These are phyloP conservation scores for Ianthella basta DNA, from an alignment of 37 sponge, comb jelly and placozoan species.

Conservation along the genomic window DNA sequence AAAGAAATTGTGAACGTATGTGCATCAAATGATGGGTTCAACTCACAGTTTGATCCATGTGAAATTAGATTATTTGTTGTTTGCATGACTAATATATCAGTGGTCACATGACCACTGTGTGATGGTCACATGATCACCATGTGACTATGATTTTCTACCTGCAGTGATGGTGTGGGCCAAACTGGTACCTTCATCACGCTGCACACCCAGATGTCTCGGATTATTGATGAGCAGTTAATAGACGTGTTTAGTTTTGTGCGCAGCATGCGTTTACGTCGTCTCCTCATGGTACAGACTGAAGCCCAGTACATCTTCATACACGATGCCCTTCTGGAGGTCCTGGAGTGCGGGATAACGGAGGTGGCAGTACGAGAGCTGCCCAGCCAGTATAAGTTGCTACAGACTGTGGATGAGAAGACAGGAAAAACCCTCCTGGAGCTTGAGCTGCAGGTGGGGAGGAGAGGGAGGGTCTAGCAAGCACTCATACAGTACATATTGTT, in stretches of 20 bases:
- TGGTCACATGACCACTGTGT: no score
- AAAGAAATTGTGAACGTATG: no score
- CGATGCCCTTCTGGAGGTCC: conserved; percentile 88
- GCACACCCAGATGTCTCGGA: conserved; percentile 62
- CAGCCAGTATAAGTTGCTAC: conserved; percentile 60
- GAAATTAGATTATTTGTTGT: no score
- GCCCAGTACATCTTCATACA: conserved; percentile 94
- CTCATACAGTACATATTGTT: no score
- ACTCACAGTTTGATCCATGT: no score
- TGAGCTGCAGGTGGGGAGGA: conserved; percentile 39
- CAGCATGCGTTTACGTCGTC: conserved; percentile 66
- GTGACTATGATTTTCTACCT: background rate
- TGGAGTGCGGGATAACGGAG: conserved; percentile 86
- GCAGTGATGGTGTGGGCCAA: conserved; percentile 95
- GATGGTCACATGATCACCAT: no score
- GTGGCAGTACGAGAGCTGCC: conserved; percentile 75
- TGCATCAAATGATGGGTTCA: no score
- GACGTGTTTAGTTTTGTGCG: conserved; percentile 78
- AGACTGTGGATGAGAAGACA: conserved; percentile 32
- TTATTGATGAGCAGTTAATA: conserved; percentile 50
- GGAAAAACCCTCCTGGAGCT: conserved; percentile 50
- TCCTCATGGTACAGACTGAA: conserved; percentile 93
- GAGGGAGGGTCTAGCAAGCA: no score
- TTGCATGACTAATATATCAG: no score
- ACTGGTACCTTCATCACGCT: conserved; percentile 94